These are phyloP conservation scores for Helogale parvula DNA, from an alignment of 2,113 vertebrate genomes.

Conservation along the genomic window DNA sequence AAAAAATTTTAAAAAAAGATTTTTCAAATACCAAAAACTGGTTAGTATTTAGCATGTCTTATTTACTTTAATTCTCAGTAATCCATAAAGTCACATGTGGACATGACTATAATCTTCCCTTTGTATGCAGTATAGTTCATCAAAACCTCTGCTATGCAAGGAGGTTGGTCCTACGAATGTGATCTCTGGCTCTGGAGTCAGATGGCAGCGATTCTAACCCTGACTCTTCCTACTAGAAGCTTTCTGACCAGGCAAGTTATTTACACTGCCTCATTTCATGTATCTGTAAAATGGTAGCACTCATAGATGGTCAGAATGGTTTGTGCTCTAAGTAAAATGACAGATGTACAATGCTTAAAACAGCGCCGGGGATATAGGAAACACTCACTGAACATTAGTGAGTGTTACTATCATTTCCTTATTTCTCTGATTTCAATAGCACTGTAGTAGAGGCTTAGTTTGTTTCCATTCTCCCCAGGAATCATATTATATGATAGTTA, in stretches of 20 bases:
- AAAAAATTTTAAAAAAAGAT: neutral
- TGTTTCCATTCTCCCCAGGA: neutral
- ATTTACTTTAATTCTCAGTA: neutral
- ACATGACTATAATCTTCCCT: neutral
- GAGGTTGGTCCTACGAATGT: neutral
- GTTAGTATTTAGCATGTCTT: neutral
- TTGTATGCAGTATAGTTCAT: neutral
- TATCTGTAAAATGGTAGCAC: neutral
- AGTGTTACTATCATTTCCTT: neutral
- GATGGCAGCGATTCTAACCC: neutral
- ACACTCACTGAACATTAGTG: neutral
- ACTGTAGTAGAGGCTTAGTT: neutral
- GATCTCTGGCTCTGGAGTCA: neutral
- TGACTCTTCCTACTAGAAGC: neutral
- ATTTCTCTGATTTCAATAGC: neutral
- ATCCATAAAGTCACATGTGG: neutral
- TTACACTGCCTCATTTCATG: neutral
- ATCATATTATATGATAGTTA: conserved; percentile 13
- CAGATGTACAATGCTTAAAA: neutral
- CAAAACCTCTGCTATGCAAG: neutral
- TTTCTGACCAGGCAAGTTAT: neutral
- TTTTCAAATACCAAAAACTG: neutral
- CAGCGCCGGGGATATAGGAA: neutral
- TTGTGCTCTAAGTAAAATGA: conserved; percentile 42
- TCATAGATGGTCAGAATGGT: neutral